phyloP scores from a whole-genome alignment of 2,888 invertebrate genomes.

The Scaptomyza flava region DNA sequence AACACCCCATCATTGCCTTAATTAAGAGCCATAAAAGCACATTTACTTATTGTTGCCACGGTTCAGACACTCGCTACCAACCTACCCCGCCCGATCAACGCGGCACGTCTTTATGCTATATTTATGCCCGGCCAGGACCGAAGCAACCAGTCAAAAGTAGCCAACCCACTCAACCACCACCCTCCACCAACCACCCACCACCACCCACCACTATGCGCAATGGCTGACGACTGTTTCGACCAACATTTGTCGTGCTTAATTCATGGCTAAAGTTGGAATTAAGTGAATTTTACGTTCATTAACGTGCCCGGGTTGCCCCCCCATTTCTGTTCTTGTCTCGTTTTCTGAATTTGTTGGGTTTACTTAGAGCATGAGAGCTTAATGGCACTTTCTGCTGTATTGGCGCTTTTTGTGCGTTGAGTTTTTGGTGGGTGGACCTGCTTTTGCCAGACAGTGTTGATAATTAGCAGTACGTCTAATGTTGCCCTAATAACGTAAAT shows the following conservation, averaged over 20 bases:
- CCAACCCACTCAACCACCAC: background rate
- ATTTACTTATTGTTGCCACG: slow-evolving; percentile 81
- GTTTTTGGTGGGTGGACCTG: slow-evolving; percentile 22
- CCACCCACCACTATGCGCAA: slow-evolving; percentile 8
- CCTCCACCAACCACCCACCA: background rate
- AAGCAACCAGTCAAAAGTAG: slow-evolving; percentile 12
- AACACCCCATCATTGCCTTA: slow-evolving; percentile 84
- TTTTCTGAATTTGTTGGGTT: background rate
- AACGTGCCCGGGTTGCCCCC: slow-evolving; percentile 72
- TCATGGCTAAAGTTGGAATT: slow-evolving; percentile 83
- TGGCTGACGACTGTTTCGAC: slow-evolving; percentile 42
- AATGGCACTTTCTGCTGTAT: slow-evolving; percentile 37
- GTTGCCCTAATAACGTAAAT: slow-evolving; percentile 73
- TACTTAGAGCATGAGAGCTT: background rate
- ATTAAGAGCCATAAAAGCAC: slow-evolving; percentile 84
- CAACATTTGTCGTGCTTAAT: slow-evolving; percentile 79
- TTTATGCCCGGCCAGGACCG: slow-evolving; percentile 53
- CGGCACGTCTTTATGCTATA: slow-evolving; percentile 74
- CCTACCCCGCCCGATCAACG: background rate
- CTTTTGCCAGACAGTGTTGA: slow-evolving; percentile 64
- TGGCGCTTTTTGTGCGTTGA: slow-evolving; percentile 49
- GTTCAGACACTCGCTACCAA: slow-evolving; percentile 10
- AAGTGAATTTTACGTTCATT: slow-evolving; percentile 84
- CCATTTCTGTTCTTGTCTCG: slow-evolving; percentile 1
- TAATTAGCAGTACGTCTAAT: slow-evolving; percentile 77